These are phyloP conservation scores for Hiodon alosoides DNA, from an alignment of 2,113 vertebrate genomes.

Conservation along the genomic window DNA sequence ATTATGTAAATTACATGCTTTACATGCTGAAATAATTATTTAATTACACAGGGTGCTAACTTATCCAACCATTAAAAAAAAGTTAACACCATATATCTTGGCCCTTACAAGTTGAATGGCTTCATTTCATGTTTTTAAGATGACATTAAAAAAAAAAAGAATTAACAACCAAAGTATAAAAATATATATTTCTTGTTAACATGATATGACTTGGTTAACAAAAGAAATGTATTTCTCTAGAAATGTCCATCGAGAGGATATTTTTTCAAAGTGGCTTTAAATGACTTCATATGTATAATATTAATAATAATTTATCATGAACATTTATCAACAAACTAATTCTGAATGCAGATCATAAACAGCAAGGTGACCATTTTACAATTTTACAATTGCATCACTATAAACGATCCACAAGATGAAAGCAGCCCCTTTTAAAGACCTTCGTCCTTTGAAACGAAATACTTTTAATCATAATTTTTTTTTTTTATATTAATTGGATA, in stretches of 20 bases:
- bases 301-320: not conserved
- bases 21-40: too few relatives aligned
- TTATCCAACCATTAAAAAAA: too few relatives aligned
- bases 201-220: not conserved
- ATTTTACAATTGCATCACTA: not conserved
- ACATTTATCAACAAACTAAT: not conserved
- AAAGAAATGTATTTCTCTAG: not conserved
- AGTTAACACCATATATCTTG: not conserved
- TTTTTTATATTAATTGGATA: conserved; percentile 14
- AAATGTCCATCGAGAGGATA: not conserved
- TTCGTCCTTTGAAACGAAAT: conserved; percentile 28
- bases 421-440: conserved; percentile 26
- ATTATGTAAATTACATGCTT: conserved; percentile 6
- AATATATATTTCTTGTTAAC: not conserved
- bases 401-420: not conserved
- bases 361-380: not conserved
- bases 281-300: not conserved
- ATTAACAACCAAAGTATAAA: not conserved
- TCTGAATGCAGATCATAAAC: conserved; percentile 1
- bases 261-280: not conserved
- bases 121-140: not conserved
- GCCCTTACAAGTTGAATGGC: not conserved
- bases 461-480: conserved; percentile 20
- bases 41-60: too few relatives aligned
- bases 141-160: not conserved